phyloP scores from a whole-genome alignment of 2,888 invertebrate genomes.

The Norana najaformis region DNA sequence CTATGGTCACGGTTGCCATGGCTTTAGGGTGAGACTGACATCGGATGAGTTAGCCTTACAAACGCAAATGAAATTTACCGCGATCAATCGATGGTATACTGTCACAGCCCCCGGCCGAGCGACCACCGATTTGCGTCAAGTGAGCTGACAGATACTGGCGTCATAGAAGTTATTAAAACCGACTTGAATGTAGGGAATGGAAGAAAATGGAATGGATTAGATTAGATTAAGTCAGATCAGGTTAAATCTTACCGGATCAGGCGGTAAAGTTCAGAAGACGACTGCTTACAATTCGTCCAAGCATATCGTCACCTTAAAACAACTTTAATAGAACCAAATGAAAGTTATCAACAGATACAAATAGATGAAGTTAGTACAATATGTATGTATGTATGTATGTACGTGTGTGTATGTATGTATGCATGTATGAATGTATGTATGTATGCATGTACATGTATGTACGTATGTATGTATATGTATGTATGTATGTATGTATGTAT shows the following conservation, averaged over 20 bases:
- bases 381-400: no score
- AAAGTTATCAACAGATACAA: neutral
- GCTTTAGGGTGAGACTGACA: neutral
- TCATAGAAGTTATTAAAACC: neutral
- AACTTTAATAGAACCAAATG: neutral
- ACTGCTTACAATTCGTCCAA: neutral
- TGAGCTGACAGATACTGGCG: neutral
- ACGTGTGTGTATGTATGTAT: no score
- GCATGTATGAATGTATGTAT: no score
- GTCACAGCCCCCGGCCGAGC: neutral
- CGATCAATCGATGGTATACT: neutral
- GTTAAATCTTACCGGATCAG: neutral
- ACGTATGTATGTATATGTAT: no score
- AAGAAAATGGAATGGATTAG: neutral
- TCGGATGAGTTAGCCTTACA: neutral
- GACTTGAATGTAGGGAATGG: neutral
- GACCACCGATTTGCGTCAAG: neutral
- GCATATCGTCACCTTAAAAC: neutral
- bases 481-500: no score
- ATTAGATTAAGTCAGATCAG: neutral
- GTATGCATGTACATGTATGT: no score
- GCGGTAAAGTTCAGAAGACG: neutral
- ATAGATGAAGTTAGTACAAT: no score
- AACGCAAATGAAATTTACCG: neutral
- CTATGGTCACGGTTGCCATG: neutral